A percentile compares a stretch with the other conserved stretches of the same genome.
phyloP scores from a whole-genome alignment of 2,113 vertebrate genomes.

The Heterochromis multidens region DNA sequence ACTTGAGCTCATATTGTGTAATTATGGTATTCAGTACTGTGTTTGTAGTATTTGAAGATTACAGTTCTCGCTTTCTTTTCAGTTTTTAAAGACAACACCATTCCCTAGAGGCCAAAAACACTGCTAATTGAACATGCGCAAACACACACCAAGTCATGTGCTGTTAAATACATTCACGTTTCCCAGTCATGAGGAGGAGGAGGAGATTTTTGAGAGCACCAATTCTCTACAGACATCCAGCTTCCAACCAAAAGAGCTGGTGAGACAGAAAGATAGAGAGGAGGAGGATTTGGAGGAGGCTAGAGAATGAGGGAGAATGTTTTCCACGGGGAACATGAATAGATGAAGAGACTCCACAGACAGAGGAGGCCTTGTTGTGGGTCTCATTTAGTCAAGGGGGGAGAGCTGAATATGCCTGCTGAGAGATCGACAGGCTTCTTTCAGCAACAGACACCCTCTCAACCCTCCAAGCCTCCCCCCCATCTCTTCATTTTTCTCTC shows the following conservation, averaged over 20 bases:
- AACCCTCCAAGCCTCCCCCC: background rate
- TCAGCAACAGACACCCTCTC: constrained; percentile 61
- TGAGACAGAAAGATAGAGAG: constrained; percentile 16
- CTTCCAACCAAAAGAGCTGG: constrained; percentile 60
- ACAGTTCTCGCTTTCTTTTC: constrained; percentile 10
- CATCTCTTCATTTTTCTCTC: constrained; percentile 52
- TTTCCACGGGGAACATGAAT: constrained; percentile 75
- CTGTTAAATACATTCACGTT: constrained; percentile 53
- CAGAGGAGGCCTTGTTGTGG: constrained; percentile 80
- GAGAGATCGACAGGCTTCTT: constrained; percentile 81
- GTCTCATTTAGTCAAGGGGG: constrained; percentile 62
- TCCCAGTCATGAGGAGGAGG: constrained; percentile 40
- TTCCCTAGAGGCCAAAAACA: background rate
- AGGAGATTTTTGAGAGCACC: constrained; percentile 58
- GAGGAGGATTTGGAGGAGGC: background rate
- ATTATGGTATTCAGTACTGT: constrained; percentile 2
- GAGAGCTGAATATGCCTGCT: constrained; percentile 68
- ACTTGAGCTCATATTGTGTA: constrained; percentile 19
- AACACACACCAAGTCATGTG: constrained; percentile 29
- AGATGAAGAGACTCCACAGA: constrained; percentile 72
- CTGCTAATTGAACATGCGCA: constrained; percentile 44
- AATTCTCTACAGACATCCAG: constrained; percentile 63
- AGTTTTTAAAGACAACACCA: background rate
- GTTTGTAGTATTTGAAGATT: constrained; percentile 4
- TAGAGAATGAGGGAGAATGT: constrained; percentile 60